A percentile compares a stretch with the other conserved stretches of the same genome.
These are phyloP conservation scores for Actenoides lindsayi DNA, from an alignment of 2,113 vertebrate species.

Conservation along the genomic window DNA sequence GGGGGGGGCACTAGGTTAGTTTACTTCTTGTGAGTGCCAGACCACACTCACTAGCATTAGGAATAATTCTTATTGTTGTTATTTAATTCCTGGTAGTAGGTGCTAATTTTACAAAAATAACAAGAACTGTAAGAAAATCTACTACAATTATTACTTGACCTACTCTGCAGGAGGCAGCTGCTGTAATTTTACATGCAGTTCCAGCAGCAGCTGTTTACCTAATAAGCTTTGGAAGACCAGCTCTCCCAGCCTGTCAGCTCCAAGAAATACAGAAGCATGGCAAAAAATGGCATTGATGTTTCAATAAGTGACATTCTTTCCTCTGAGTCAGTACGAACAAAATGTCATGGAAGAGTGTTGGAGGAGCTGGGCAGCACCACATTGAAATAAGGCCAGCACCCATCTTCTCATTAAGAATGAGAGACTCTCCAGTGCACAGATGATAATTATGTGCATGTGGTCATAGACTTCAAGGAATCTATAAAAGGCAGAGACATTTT, in stretches of 20 bases:
- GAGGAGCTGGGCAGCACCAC: neutral
- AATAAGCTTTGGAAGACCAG: conserved; percentile 18
- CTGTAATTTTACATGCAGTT: neutral
- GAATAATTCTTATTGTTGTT: neutral
- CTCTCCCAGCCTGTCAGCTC: neutral
- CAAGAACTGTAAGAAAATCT: neutral
- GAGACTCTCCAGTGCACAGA: neutral
- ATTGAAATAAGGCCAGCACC: neutral
- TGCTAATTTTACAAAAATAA: neutral
- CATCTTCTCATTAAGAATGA: neutral
- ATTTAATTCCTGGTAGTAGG: neutral
- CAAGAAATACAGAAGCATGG: neutral
- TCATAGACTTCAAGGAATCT: neutral
- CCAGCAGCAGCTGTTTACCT: conserved; percentile 6
- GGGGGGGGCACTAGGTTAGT: neutral
- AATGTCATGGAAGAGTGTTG: neutral
- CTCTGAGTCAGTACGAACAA: neutral
- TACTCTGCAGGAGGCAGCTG: neutral
- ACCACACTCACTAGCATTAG: neutral
- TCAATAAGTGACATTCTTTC: neutral
- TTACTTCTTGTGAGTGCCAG: neutral
- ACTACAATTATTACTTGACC: neutral
- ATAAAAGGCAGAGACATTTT: neutral
- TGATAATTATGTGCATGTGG: neutral
- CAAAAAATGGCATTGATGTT: neutral